Evolutionary conservation across 1,140 invertebrate species (phyloP).

Genomic region (Oppia nitens): DNA sequence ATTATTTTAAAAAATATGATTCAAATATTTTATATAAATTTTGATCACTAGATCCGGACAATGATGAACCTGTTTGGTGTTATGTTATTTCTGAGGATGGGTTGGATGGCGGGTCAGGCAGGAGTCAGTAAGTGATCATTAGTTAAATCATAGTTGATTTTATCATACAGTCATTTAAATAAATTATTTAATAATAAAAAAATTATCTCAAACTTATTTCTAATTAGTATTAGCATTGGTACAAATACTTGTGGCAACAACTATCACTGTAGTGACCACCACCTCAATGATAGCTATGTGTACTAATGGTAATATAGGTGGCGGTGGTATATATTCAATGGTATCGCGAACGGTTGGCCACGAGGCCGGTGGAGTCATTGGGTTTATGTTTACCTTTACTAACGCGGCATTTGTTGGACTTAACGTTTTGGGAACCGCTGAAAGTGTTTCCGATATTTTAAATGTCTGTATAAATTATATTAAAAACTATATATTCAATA

Average conservation of each 20-base stretch:
- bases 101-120: constrained; percentile 31
- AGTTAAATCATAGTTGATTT: background rate
- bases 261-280: constrained; percentile 6
- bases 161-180: background rate
- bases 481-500: background rate
- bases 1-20: no score
- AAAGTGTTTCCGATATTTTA: constrained; percentile 8
- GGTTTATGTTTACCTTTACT: constrained; percentile 41
- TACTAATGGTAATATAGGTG: constrained; percentile 14
- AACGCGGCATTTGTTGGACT: constrained; percentile 43
- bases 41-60: constrained; percentile 31
- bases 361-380: constrained; percentile 45
- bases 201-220: background rate
- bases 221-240: constrained; percentile 3
- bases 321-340: constrained; percentile 39
- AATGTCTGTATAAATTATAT: background rate
- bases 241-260: constrained; percentile 7
- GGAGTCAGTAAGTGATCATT: constrained; percentile 31
- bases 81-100: constrained; percentile 41
- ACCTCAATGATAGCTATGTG: constrained; percentile 12
- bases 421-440: constrained; percentile 34
- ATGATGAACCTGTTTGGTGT: constrained; percentile 43
- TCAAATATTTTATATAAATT: no score
- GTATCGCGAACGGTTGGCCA: constrained; percentile 41
- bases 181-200: background rate